Base-by-base conservation (phyloP, 2,113 vertebrate genomes). In the Steatornis caripensis region DNA sequence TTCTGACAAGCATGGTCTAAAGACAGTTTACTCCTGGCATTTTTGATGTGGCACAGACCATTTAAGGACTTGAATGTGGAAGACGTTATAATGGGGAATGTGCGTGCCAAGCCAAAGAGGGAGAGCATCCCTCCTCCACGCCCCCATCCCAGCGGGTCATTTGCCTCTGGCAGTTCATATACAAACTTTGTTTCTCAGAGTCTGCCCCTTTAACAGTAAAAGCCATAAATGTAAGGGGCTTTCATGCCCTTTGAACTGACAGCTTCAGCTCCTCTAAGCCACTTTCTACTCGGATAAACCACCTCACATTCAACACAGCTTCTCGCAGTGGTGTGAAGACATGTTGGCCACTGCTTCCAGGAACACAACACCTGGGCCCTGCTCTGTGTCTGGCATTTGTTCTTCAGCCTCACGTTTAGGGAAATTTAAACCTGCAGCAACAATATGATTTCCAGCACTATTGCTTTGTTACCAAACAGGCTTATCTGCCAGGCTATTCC, bases 391-490 rank as follows among this genome's bases (percentile, higher is more conserved):
- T 12, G 10, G 22, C 15, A 5, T 30, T 41, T 32, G 48, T 43
- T 77, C 86, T 79, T 51, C 70, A 66, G 75, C 37, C 57, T 43
- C 15, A 3, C 4, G 1, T 6, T 71, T 15, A 48, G 74, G 48
- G 32, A n/a, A 37, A 15, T 5, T 10, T 11, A 76, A 69, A 55
- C 19, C 24, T 15, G 4, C 30, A 41, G 36, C 6, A 8, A 21
- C 10, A 5, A 7, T 5, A 5, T 0, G 0, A 19, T 37, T 61
- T 39, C 49, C 36, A 65, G 19, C 4, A 19, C 36, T 41, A 15
- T 12, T 32, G 14, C 37, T 26, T 36, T 36, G 34, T 9, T n/a
- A 43, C 27, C 15, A 14, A 53, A 23, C 9, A 12, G 1, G 20
- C 17, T 41, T 20, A 16, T 6, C 11, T 9, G 30, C 16, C 51